Base-by-base conservation (phyloP, 2,113 vertebrate genomes). In the Junco hyemalis region DNA sequence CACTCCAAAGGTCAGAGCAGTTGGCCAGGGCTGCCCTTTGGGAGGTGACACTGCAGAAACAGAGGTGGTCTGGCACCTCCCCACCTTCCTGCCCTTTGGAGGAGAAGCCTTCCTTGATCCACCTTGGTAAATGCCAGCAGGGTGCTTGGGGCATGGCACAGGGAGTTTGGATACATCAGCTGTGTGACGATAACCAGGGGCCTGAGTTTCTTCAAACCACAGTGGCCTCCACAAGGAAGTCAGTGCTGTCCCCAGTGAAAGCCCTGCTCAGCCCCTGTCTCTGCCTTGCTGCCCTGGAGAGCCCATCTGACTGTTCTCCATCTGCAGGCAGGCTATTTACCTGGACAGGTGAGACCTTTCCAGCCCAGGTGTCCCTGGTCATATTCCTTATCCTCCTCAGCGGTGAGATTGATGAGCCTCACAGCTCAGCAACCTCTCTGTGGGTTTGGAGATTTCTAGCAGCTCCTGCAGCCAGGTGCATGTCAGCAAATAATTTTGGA, bases 81-180 rank as follows among this genome's bases (percentile, higher is more conserved):
- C 48, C 1, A 1, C 11, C 63, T 79, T 7, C 1, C 44, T 33
- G 22, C 10, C 25, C 69, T 57, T 54, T 3, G 2, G 31, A 63
- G 36, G n/a, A 92, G 42, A 40, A 60, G 31, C 38, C 33, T 56
- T 66, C 68, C 14, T 57, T 22, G 13, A 74, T 40, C 40, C 3
- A 5, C 25, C 61, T 81, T 16, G 19, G 50, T 17, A 33, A 79
- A 90, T 31, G 53, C 28, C 70, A 79, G 78, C 19, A 64, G 25
- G 51, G 56, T 57, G 47, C 69, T 70, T 14, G 48, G 63, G 56
- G 60, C 42, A 33, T 0, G 14, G 70, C 51, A 81, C 42, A 36
- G 31, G 57, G 64, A 59, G 54, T 17, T 88, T 50, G 61, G 53
- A 68, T 38, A 18, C 51, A 47, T 36, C 65, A 31, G 31, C 33